phyloP scores from a whole-genome alignment of 2,113 vertebrate genomes.

The Cisticola juncidis region DNA sequence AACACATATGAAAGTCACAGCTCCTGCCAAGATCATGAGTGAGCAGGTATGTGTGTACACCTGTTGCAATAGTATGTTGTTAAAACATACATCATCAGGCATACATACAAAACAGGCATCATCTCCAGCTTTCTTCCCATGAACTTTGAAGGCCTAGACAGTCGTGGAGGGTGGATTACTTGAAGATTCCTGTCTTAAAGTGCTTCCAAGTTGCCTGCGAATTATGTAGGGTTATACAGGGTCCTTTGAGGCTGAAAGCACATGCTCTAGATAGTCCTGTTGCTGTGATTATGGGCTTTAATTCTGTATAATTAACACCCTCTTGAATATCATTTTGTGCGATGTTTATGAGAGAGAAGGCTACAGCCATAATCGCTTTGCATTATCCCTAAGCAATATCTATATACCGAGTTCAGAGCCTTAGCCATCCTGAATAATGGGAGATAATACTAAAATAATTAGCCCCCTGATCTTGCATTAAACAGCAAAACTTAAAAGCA shows the following conservation, averaged over 20 bases:
- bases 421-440: conserved; percentile 3
- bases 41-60: neutral
- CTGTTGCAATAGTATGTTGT: neutral
- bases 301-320: conserved; percentile 5
- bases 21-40: neutral
- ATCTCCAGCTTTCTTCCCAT: neutral
- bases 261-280: neutral
- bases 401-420: neutral
- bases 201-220: neutral
- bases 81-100: too few species aligned
- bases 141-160: neutral
- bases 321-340: conserved; percentile 8
- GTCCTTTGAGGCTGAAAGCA: neutral
- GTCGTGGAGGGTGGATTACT: neutral
- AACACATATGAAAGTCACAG: neutral
- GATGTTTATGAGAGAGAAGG: neutral
- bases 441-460: conserved; percentile 49
- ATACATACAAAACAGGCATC: too few species aligned
- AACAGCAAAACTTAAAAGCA: conserved; percentile 7
- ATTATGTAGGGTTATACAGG: neutral
- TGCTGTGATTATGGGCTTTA: conserved; percentile 14
- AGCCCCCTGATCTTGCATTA: conserved; percentile 39
- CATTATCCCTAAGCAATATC: conserved; percentile 8
- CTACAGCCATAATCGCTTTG: neutral
- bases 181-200: neutral